Evolutionary conservation across 2,797 vertebrate genomes (phyloP), one percentile per base, ranked within the genome.

Genomic region (Bradypodion pumilum): DNA sequence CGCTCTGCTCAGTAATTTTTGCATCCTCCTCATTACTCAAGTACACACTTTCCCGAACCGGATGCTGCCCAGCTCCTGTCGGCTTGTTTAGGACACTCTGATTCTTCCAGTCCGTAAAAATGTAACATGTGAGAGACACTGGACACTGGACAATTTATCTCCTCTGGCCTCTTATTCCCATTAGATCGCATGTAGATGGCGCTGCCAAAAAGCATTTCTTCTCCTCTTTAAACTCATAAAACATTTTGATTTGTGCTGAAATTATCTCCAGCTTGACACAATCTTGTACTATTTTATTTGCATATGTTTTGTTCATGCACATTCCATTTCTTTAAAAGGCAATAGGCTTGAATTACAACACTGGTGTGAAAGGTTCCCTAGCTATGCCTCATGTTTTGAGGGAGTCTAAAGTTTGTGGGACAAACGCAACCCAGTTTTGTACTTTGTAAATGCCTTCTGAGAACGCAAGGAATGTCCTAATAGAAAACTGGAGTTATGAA

Each of bases 171-270:
- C n/a, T 0, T 27, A 75, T 66, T 80, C 25, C 81, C 78, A 72
- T 84, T 85, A 83, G 1, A 0, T 76, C 72, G 88, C 81, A 32
- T 32, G 60, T 85, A 90, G 68, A 62, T 72, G 89, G 88, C 81
- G 78, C 86, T 75, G 68, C 56, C 44, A 62, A 86, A 80, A 82
- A 84, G 82, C 86, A 83, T 87, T 88, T 88, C 80, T 60, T 77
- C 75, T 84, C 88, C 81, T 72, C 80, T 72, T 65, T 59, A 25
- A 78, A 86, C 62, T 83, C 90, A 80, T 88, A 91, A 70, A 89
- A 63, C 0, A 0, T 72, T 88, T 88, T 86, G 77, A 87, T 81
- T 68, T 63, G 84, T 81, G 2, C 7, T 82, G 49, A 86, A 76
- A 42, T 1, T 0, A 74, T 32, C 85, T 88, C 85, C 76, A 86